phyloP scores from a whole-genome alignment of 2,113 vertebrate species.

The Dicrurus megarhynchus region DNA sequence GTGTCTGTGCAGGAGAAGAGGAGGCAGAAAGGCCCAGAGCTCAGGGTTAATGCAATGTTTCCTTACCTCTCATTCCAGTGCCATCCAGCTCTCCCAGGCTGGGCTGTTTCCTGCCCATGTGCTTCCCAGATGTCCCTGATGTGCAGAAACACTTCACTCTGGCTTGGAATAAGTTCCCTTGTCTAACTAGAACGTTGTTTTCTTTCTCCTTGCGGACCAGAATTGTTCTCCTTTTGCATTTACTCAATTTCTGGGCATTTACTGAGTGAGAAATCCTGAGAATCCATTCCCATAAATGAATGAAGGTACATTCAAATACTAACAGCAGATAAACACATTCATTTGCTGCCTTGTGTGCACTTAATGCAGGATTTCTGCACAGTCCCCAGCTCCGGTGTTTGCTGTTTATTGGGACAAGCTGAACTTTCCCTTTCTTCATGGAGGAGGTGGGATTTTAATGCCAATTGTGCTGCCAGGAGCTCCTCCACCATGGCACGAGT shows the following conservation, averaged over 20 bases:
- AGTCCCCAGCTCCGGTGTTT: not conserved
- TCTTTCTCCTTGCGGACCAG: not conserved
- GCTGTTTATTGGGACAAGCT: not conserved
- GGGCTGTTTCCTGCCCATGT: slow-evolving; percentile 29
- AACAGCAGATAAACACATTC: not conserved
- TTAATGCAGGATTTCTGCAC: not conserved
- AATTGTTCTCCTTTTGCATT: not conserved
- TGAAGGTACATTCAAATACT: not conserved
- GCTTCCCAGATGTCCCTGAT: slow-evolving; percentile 43
- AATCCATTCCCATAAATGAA: not conserved
- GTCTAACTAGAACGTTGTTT: not conserved
- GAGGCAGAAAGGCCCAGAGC: not conserved
- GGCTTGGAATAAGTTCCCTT: slow-evolving; percentile 6
- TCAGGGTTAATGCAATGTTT: not conserved
- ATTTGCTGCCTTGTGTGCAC: not conserved
- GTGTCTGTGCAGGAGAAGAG: not conserved
- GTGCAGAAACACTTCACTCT: not conserved
- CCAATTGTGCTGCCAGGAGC: not conserved
- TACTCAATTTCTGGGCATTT: not conserved
- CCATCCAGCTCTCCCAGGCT: not conserved
- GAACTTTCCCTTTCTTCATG: not conserved
- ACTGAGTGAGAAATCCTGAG: not conserved
- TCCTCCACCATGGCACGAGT: not conserved
- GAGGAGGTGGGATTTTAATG: not conserved
- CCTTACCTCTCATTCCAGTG: slow-evolving; percentile 4